These are phyloP conservation scores for Erpobdella octoculata DNA, from an alignment of 2,888 invertebrate species.

Conservation along the genomic window DNA sequence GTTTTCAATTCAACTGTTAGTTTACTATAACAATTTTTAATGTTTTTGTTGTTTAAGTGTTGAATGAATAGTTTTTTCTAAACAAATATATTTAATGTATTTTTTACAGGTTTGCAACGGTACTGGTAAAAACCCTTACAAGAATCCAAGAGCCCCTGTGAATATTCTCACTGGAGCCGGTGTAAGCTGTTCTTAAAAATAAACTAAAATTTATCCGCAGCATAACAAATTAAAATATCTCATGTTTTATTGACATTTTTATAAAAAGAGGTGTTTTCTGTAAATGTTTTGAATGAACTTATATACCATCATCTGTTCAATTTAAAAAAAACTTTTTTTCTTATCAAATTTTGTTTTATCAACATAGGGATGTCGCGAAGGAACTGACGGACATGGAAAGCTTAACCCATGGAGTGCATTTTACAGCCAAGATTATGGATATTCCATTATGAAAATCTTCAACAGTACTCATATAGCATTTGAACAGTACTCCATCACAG, in stretches of 20 bases:
- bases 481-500: conserved; percentile 70
- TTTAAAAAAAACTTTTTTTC: not conserved
- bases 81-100: not conserved
- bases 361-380: conserved; percentile 68
- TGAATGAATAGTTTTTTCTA: not conserved
- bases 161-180: conserved; percentile 84
- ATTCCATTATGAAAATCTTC: conserved; percentile 73
- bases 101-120: conserved; percentile 59
- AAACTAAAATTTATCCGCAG: not conserved
- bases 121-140: conserved; percentile 62
- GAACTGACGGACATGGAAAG: conserved; percentile 67
- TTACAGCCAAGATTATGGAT: conserved; percentile 81
- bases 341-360: not conserved
- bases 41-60: too few species aligned
- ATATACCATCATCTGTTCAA: not conserved
- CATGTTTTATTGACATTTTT: not conserved
- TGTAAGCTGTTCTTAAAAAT: conserved; percentile 42
- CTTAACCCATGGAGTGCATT: conserved; percentile 73
- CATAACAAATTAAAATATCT: not conserved
- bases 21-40: not conserved
- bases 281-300: not conserved
- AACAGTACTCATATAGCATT: conserved; percentile 79
- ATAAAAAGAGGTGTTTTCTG: not conserved
- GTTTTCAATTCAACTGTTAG: conserved; percentile 67
- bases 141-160: conserved; percentile 74